A percentile compares a stretch with the other conserved stretches of the same genome.
Conservation (phyloP, 2,113 vertebrate genomes). For the Morone chrysops region DNA sequence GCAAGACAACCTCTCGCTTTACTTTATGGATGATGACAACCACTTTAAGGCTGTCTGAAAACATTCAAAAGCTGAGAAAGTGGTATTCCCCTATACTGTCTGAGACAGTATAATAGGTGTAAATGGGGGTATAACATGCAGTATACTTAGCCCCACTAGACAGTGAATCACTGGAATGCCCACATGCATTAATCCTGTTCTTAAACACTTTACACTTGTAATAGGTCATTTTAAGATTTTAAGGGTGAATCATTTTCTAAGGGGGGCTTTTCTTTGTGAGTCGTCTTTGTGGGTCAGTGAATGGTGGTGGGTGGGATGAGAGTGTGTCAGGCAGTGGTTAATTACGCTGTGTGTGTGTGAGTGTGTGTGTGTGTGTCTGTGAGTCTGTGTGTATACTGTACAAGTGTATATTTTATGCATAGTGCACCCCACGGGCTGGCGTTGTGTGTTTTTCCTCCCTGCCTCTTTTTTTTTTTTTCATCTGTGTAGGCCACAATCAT, state of each 20-base stretch:
- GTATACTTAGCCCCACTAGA: conserved; percentile 38
- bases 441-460: conserved; percentile 66
- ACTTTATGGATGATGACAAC: not conserved
- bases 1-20: not conserved
- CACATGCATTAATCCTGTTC: conserved; percentile 48
- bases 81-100: conserved; percentile 56
- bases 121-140: conserved; percentile 17
- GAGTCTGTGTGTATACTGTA: conserved; percentile 23
- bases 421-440: conserved; percentile 13
- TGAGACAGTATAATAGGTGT: conserved; percentile 25
- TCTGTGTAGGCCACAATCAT: conserved; percentile 74
- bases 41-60: conserved; percentile 1
- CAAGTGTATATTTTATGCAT: conserved; percentile 22
- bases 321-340: conserved; percentile 18
- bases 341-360: conserved; percentile 9
- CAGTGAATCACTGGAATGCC: conserved; percentile 73
- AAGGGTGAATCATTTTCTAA: conserved; percentile 64
- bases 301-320: conserved; percentile 14
- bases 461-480: conserved; percentile 47
- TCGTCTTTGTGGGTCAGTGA: conserved; percentile 55
- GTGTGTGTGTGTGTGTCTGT: not conserved
- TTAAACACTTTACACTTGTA: conserved; percentile 43
- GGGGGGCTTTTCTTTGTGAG: conserved; percentile 63
- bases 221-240: conserved; percentile 56
- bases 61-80: conserved; percentile 16